phyloP scores from a whole-genome alignment of 2,113 vertebrate species.

The Malurus elegans region DNA sequence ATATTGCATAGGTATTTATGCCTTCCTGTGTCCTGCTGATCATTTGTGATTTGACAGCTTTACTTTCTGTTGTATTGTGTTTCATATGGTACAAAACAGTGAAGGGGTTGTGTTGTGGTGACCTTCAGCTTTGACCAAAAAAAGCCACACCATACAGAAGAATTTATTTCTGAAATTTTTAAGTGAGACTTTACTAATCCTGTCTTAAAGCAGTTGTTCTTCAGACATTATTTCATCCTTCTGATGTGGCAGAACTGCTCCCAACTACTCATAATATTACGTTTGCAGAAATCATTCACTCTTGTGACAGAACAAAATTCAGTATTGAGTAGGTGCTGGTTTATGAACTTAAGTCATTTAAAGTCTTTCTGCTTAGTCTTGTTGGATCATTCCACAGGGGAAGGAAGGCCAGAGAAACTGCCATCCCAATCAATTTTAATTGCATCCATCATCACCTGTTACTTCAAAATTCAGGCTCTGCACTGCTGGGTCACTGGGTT shows the following conservation, averaged over 20 bases:
- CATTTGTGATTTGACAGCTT: not conserved
- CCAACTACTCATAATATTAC: not conserved
- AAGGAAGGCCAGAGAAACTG: not conserved
- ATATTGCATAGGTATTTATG: not conserved
- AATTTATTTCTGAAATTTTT: not conserved
- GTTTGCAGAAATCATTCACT: not conserved
- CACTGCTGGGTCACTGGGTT: not conserved
- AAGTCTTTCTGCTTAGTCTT: not conserved
- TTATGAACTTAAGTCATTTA: not conserved
- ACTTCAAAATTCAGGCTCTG: not conserved
- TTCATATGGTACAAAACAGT: not conserved
- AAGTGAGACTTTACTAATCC: not conserved
- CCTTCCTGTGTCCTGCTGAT: not conserved
- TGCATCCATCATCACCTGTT: not conserved
- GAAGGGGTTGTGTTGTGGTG: not conserved
- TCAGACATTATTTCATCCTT: not conserved
- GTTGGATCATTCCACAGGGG: not conserved
- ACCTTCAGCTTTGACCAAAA: not conserved
- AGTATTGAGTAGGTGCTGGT: not conserved
- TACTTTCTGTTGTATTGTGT: not conserved
- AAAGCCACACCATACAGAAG: not conserved
- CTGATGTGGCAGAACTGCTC: not conserved
- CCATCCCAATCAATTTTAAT: not conserved
- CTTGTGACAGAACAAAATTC: not conserved
- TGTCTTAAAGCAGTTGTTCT: not conserved